phyloP scores from a whole-genome alignment of 2,888 invertebrate genomes.

The Pandemis corylana region DNA sequence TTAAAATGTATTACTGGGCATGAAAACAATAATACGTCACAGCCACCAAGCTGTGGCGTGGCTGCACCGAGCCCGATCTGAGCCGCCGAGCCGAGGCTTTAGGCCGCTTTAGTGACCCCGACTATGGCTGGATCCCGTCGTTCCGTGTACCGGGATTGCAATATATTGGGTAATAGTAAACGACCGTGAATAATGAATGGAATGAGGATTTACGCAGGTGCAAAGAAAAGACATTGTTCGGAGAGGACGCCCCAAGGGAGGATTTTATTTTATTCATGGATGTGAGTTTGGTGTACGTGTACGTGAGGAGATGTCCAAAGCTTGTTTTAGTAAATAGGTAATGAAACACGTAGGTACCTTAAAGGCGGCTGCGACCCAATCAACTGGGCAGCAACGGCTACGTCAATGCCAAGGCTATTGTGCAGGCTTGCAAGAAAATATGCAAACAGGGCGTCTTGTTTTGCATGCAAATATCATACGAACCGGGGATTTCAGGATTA shows the following conservation, averaged over 20 bases:
- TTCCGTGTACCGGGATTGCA: slow-evolving; percentile 13
- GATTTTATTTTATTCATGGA: slow-evolving; percentile 65
- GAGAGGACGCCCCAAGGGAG: slow-evolving; percentile 53
- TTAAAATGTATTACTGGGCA: too few species aligned
- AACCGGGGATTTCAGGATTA: slow-evolving; percentile 2
- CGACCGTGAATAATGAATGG: slow-evolving; percentile 57
- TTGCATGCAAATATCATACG: slow-evolving; percentile 10
- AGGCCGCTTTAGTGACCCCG: not conserved
- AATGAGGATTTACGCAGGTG: slow-evolving; percentile 61
- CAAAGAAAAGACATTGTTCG: slow-evolving; percentile 65
- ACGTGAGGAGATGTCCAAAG: slow-evolving; percentile 53
- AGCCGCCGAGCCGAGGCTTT: not conserved
- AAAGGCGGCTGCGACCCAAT: slow-evolving; percentile 42
- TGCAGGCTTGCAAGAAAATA: slow-evolving; percentile 23
- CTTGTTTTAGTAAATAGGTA: slow-evolving; percentile 48
- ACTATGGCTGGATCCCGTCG: not conserved
- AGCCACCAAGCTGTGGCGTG: too few species aligned
- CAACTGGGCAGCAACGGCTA: slow-evolving; percentile 30
- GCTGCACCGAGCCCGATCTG: not conserved
- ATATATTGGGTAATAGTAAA: slow-evolving; percentile 53
- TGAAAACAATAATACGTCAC: too few species aligned
- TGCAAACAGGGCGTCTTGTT: slow-evolving; percentile 10
- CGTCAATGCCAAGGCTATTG: not conserved
- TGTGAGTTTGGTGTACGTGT: slow-evolving; percentile 49
- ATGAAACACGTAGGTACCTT: slow-evolving; percentile 45